Percentiles rank a stretch among this genome's conserved stretches.
These are phyloP conservation scores for Ciona savignyi DNA, from an alignment of 23 tunicate species.

Conservation along the genomic window DNA sequence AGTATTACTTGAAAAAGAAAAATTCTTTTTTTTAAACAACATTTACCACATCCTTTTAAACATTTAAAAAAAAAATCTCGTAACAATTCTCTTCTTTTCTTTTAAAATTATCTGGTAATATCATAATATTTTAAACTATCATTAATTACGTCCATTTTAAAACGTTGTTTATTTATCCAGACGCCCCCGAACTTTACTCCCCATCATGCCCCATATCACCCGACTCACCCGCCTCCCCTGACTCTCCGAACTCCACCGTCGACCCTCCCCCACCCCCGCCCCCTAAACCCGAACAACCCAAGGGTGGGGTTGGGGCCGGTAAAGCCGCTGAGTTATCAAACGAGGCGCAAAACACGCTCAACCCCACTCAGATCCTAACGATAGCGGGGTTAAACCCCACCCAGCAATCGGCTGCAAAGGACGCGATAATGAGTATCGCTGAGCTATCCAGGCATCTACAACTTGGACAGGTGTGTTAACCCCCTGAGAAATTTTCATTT, in stretches of 20 bases:
- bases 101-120: too few species aligned
- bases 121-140: too few species aligned
- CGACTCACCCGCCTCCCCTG: slow-evolving; percentile 4
- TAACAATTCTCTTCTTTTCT: too few species aligned
- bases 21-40: too few species aligned
- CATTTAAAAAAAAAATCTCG: too few species aligned
- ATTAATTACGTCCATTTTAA: too few species aligned
- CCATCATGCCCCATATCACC: slow-evolving; percentile 47
- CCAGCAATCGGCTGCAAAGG: slow-evolving; percentile 68
- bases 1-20: too few species aligned
- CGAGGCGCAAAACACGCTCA: slow-evolving; percentile 40
- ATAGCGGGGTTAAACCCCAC: slow-evolving; percentile 71
- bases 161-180: too few species aligned
- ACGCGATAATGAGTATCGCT: slow-evolving; percentile 88
- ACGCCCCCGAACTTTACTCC: slow-evolving; percentile 25
- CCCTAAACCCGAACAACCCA: slow-evolving; percentile 6
- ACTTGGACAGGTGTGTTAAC: slow-evolving; percentile 78
- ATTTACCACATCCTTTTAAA: too few species aligned
- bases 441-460: slow-evolving; percentile 79
- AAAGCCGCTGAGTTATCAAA: slow-evolving; percentile 2
- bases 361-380: slow-evolving; percentile 87
- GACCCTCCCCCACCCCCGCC: slow-evolving; percentile 24
- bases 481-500: too few species aligned
- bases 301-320: background rate
- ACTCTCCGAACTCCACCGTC: slow-evolving; percentile 3